phyloP scores from a whole-genome alignment of 1,140 invertebrate species.

The Mylabris phalerata region DNA sequence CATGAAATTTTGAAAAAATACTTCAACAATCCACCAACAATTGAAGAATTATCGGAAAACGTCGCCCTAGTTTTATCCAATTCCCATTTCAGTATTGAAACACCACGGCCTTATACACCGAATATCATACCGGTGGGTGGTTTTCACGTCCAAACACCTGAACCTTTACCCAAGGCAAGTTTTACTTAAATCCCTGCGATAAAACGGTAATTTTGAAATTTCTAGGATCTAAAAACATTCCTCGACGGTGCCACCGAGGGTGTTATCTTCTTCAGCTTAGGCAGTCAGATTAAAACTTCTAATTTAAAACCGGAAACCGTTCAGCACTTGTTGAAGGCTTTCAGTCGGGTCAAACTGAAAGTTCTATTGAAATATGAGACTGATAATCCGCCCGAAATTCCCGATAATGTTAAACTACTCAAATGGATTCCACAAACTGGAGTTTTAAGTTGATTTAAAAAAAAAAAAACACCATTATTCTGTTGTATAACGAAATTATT shows the following conservation, averaged over 20 bases:
- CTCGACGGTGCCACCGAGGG: constrained; percentile 44
- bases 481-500: background rate
- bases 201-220: too few relatives aligned
- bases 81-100: constrained; percentile 13
- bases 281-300: constrained; percentile 43
- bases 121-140: constrained; percentile 42
- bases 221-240: constrained; percentile 41
- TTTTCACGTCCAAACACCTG: constrained; percentile 34
- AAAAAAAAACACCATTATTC: constrained; percentile 20
- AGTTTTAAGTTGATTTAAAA: background rate
- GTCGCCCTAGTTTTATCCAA: constrained; percentile 18
- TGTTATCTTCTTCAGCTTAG: constrained; percentile 47
- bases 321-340: constrained; percentile 41
- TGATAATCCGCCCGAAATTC: constrained; percentile 45
- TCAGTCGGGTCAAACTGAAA: constrained; percentile 49
- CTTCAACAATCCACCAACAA: background rate
- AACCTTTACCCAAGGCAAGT: constrained; percentile 32
- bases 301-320: constrained; percentile 40
- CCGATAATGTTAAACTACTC: constrained; percentile 53
- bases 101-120: constrained; percentile 42
- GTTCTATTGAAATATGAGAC: constrained; percentile 59
- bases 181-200: too few relatives aligned
- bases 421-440: constrained; percentile 58
- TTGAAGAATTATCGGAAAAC: constrained; percentile 13
- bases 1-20: background rate